phyloP scores from a whole-genome alignment of 2,888 invertebrate genomes.

The Hipparchia semele region DNA sequence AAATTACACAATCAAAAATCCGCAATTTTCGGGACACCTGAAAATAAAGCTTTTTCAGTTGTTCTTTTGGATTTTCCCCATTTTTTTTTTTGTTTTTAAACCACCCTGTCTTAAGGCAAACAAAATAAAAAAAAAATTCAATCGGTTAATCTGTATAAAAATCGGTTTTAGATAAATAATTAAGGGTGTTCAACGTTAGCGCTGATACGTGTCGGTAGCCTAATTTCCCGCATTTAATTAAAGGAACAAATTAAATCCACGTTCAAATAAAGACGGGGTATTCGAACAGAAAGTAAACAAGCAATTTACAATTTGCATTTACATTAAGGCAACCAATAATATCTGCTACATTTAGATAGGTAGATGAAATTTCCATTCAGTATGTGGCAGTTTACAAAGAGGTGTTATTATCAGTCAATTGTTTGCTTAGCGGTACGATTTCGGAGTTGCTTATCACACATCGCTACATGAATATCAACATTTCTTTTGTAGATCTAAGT shows the following conservation, averaged over 20 bases:
- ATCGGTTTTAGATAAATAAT: neutral
- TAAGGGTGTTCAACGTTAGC: neutral
- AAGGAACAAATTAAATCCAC: slow-evolving; percentile 40
- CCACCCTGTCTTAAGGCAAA: too few species aligned
- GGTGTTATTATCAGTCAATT: slow-evolving; percentile 69
- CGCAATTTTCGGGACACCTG: too few species aligned
- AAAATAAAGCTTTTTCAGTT: too few species aligned
- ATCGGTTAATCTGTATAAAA: too few species aligned
- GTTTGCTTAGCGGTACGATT: slow-evolving; percentile 53
- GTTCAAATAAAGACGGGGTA: slow-evolving; percentile 40
- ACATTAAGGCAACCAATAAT: slow-evolving; percentile 61
- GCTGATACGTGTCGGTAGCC: neutral
- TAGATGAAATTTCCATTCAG: slow-evolving; percentile 66
- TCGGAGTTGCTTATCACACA: slow-evolving; percentile 53
- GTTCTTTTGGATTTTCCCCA: too few species aligned
- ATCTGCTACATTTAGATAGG: slow-evolving; percentile 46
- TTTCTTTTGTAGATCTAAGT: too few species aligned
- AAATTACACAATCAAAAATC: too few species aligned
- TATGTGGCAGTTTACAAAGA: slow-evolving; percentile 59
- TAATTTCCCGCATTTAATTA: slow-evolving; percentile 35
- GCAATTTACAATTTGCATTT: slow-evolving; percentile 44
- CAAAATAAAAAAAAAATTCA: too few species aligned
- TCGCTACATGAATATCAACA: slow-evolving; percentile 44
- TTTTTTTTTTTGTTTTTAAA: too few species aligned
- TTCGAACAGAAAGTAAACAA: slow-evolving; percentile 45